Conservation (phyloP, 2,113 vertebrate genomes). For the Pogona vitticeps region DNA sequence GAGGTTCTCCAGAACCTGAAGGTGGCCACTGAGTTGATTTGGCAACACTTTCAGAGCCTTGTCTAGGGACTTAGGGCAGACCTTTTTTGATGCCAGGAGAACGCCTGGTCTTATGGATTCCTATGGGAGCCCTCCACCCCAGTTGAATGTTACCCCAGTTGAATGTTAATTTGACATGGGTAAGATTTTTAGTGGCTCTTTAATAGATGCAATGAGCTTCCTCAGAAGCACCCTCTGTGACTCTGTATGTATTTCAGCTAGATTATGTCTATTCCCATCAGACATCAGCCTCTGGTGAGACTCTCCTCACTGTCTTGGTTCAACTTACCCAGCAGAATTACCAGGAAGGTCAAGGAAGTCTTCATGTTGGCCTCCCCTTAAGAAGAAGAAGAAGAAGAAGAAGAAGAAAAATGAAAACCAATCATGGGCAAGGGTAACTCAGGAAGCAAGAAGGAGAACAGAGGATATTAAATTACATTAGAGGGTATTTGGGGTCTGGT, state of each 20-base stretch:
- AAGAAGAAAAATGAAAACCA: not conserved
- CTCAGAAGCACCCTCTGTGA: not conserved
- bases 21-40: not conserved
- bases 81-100: too few relatives aligned
- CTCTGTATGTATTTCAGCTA: not conserved
- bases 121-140: too few relatives aligned
- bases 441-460: too few relatives aligned
- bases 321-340: constrained; percentile 15
- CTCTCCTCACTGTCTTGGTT: not conserved
- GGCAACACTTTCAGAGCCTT: not conserved
- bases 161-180: too few relatives aligned
- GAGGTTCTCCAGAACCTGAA: too few relatives aligned
- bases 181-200: not conserved
- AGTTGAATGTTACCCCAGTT: too few relatives aligned
- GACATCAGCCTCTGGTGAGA: not conserved
- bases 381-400: not conserved
- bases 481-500: too few relatives aligned
- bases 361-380: constrained; percentile 7
- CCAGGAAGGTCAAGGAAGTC: not conserved
- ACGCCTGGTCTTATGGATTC: not conserved
- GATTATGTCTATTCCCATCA: not conserved
- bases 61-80: too few relatives aligned
- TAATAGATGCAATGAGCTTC: too few relatives aligned
- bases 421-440: not conserved
- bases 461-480: too few relatives aligned